Evolutionary conservation across 2,113 vertebrate genomes (phyloP).

Genomic region (Recurvirostra avosetta): DNA sequence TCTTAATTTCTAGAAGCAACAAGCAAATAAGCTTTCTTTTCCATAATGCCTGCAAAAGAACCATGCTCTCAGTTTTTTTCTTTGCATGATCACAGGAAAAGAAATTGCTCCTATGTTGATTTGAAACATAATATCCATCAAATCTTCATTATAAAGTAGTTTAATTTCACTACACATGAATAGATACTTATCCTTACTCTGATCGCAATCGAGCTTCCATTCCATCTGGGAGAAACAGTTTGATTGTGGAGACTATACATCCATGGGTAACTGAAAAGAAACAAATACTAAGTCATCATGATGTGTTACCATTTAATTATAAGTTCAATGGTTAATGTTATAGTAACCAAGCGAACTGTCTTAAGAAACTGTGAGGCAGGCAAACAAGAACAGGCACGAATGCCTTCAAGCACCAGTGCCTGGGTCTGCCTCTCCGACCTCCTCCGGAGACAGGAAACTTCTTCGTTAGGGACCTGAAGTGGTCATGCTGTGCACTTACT

Average conservation of each 20-base stretch:
- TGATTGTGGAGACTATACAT: conserved; percentile 98
- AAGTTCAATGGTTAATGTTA: background rate
- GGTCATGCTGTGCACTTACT: background rate
- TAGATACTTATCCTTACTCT: conserved; percentile 84
- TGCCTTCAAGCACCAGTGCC: background rate
- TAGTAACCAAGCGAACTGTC: background rate
- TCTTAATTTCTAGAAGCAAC: background rate
- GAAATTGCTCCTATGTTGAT: background rate
- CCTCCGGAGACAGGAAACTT: background rate
- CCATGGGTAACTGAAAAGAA: conserved; percentile 93
- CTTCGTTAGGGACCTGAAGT: background rate
- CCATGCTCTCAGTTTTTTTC: background rate
- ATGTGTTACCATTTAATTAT: background rate
- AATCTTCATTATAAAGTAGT: background rate
- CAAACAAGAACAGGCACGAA: background rate
- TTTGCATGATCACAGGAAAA: background rate
- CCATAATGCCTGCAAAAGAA: background rate
- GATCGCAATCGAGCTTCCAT: conserved; percentile 94
- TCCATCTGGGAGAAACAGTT: conserved; percentile 98
- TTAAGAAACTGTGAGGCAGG: background rate
- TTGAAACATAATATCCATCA: background rate
- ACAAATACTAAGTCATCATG: conserved; percentile 47
- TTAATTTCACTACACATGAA: background rate
- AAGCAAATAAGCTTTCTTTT: background rate
- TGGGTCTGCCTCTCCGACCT: background rate